These are phyloP conservation scores for Equus przewalskii DNA, from an alignment of 2,113 vertebrate species.

Conservation along the genomic window DNA sequence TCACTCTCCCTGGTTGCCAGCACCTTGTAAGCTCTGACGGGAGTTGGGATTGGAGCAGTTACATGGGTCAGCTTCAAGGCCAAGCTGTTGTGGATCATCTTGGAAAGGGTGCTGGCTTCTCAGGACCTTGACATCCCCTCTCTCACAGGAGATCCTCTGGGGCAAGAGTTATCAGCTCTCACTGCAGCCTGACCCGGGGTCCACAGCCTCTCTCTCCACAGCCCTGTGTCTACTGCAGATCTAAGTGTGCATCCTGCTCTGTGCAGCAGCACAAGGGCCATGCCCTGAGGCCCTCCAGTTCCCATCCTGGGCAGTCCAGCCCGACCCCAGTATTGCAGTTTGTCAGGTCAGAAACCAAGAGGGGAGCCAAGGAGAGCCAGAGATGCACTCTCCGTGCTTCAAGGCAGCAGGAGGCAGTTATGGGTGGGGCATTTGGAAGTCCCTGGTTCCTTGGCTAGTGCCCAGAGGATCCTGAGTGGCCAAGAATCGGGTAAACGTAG, in stretches of 20 bases:
- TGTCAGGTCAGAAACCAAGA: neutral
- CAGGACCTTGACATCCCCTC: neutral
- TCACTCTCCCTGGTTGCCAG: neutral
- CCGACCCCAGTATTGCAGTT: neutral
- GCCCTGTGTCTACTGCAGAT: neutral
- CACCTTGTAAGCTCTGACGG: neutral
- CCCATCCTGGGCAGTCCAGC: neutral
- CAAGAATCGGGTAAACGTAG: neutral
- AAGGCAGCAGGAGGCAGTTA: neutral
- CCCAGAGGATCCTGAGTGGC: neutral
- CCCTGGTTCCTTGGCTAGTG: neutral
- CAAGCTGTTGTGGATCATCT: neutral
- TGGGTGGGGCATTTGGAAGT: neutral
- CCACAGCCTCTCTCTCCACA: neutral
- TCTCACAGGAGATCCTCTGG: neutral
- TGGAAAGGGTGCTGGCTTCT: neutral
- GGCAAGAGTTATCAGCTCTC: neutral
- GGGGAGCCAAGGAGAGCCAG: neutral
- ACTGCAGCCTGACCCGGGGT: neutral
- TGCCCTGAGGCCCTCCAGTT: neutral
- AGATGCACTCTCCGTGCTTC: neutral
- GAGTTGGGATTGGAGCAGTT: neutral
- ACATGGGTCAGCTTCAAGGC: neutral
- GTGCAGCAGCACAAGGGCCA: neutral
- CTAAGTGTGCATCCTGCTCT: neutral